Conservation (phyloP, 1,140 invertebrate genomes). For the Panagrolaimus sp. region DNA sequence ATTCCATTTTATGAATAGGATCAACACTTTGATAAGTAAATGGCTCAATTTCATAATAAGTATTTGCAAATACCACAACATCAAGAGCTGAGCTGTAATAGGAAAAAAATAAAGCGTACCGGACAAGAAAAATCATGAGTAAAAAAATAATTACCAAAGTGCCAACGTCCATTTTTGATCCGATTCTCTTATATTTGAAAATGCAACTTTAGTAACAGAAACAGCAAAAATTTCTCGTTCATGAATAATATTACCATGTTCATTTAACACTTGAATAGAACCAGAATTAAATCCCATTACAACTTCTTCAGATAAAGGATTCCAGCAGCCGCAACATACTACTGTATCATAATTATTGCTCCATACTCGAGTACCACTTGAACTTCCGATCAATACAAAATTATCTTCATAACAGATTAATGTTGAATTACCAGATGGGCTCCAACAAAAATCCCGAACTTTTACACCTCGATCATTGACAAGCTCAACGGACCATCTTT, state of each 20-base stretch:
- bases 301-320: slow-evolving; percentile 87
- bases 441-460: slow-evolving; percentile 86
- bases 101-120: no score
- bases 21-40: slow-evolving; percentile 38
- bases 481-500: slow-evolving; percentile 94
- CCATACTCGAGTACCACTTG: slow-evolving; percentile 94
- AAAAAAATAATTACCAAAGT: no score
- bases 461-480: slow-evolving; percentile 77
- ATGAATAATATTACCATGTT: slow-evolving; percentile 50
- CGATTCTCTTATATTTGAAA: slow-evolving; percentile 34
- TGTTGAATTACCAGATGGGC: slow-evolving; percentile 93
- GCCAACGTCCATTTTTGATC: slow-evolving; percentile 52
- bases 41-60: slow-evolving; percentile 45
- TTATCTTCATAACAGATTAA: slow-evolving; percentile 80
- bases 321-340: slow-evolving; percentile 93
- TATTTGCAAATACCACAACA: slow-evolving; percentile 53
- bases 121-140: no score
- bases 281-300: slow-evolving; percentile 51
- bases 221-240: slow-evolving; percentile 45
- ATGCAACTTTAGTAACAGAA: slow-evolving; percentile 33
- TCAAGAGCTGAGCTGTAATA: slow-evolving; percentile 38
- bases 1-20: slow-evolving; percentile 40
- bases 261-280: slow-evolving; percentile 49
- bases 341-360: slow-evolving; percentile 88
- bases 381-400: slow-evolving; percentile 65